phyloP scores from a whole-genome alignment of 2,113 vertebrate species.

The Cariama cristata region DNA sequence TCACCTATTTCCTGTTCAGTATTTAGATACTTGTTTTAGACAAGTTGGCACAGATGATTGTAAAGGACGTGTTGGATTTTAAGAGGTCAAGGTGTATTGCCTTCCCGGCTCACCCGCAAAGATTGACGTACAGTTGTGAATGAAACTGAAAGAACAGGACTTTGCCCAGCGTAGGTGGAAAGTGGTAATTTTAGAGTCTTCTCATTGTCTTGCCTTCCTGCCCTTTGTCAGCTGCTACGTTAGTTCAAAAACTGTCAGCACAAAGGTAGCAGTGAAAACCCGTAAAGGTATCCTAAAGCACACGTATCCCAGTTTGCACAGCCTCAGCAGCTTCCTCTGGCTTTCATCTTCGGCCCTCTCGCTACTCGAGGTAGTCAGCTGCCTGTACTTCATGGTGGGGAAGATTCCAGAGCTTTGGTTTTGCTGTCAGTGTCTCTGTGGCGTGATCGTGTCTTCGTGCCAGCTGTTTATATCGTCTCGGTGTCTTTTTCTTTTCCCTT shows the following conservation, averaged over 20 bases:
- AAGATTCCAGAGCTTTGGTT: slow-evolving; percentile 29
- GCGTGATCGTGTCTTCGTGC: neutral
- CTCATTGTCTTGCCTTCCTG: neutral
- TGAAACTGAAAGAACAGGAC: neutral
- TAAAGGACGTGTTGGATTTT: neutral
- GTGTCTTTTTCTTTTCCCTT: slow-evolving; percentile 1
- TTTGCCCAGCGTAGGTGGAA: neutral
- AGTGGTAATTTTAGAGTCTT: neutral
- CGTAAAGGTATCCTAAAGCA: neutral
- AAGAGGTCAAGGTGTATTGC: neutral
- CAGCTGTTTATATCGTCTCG: neutral
- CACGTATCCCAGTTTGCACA: neutral
- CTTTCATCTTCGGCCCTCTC: neutral
- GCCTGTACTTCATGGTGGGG: neutral
- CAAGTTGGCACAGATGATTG: neutral
- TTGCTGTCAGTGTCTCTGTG: neutral
- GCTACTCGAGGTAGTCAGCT: neutral
- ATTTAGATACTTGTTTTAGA: neutral
- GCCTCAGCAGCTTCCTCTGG: neutral
- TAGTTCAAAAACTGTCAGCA: neutral
- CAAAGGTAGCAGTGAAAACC: neutral
- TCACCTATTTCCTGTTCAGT: neutral
- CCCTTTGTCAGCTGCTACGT: neutral
- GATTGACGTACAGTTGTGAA: neutral
- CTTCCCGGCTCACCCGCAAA: accelerated